Conservation (phyloP, 2,797 vertebrate genomes). For the Muscicapa comitata region DNA sequence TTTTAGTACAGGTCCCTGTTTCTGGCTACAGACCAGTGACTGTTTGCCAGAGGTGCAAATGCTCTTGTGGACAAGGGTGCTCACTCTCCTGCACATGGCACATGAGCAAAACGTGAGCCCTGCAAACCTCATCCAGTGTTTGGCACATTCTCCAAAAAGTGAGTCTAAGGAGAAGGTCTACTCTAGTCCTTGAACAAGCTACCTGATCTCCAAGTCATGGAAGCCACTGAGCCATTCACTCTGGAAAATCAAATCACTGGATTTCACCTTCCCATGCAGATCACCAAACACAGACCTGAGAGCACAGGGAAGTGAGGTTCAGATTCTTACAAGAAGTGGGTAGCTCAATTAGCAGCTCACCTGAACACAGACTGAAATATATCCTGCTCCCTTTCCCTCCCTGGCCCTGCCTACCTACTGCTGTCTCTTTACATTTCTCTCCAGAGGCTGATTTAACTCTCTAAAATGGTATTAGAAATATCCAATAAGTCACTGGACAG, state of each 20-base stretch:
- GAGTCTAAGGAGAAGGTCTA: not conserved
- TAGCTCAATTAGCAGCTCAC: not conserved
- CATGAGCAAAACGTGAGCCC: rapidly evolving
- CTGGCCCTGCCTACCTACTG: not conserved
- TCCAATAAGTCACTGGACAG: not conserved
- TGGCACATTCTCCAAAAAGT: not conserved
- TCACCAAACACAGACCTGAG: not conserved
- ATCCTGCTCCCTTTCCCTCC: not conserved
- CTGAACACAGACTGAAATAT: not conserved
- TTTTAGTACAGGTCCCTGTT: not conserved
- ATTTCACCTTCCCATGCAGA: not conserved
- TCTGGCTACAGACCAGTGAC: not conserved
- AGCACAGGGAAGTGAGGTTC: not conserved
- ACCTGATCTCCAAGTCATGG: not conserved
- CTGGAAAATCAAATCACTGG: not conserved
- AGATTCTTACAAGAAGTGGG: not conserved
- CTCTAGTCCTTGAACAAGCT: not conserved
- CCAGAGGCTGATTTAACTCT: not conserved
- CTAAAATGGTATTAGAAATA: not conserved
- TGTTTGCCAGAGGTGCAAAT: not conserved
- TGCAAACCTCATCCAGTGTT: not conserved
- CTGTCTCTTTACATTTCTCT: not conserved
- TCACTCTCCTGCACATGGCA: rapidly evolving
- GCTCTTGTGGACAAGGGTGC: not conserved
- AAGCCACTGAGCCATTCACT: not conserved